These are phyloP conservation scores for Syrphus vitripennis DNA, from an alignment of 2,888 invertebrate species.

Conservation along the genomic window DNA sequence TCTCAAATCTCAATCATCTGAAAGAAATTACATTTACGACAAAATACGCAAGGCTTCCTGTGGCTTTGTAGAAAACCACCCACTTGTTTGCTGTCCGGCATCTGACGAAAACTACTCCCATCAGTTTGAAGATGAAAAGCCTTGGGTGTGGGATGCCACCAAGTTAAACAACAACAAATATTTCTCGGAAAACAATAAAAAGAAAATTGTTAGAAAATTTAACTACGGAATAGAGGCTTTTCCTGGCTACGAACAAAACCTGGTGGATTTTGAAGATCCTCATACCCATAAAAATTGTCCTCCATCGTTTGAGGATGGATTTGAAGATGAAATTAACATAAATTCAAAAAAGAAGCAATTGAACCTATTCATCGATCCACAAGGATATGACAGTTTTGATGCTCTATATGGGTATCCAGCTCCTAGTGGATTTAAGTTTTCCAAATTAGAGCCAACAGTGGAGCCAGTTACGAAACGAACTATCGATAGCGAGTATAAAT, in stretches of 20 bases:
- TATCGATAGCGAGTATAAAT: background rate
- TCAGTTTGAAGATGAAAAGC: constrained; percentile 72
- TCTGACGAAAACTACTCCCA: constrained; percentile 40
- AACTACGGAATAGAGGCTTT: constrained; percentile 52
- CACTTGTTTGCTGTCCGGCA: constrained; percentile 76
- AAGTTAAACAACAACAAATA: constrained; percentile 7
- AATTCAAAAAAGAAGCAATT: constrained; percentile 25
- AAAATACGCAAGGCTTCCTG: constrained; percentile 75
- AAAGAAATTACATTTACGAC: constrained; percentile 73
- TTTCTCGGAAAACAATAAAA: constrained; percentile 18
- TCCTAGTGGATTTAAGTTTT: constrained; percentile 52
- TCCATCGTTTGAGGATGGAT: constrained; percentile 75
- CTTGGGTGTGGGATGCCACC: constrained; percentile 77
- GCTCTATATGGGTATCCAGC: constrained; percentile 52
- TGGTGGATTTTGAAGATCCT: constrained; percentile 77
- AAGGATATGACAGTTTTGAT: constrained; percentile 74
- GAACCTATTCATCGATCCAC: constrained; percentile 5
- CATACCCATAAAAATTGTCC: constrained; percentile 77
- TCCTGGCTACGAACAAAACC: constrained; percentile 72
- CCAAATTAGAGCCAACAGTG: constrained; percentile 25
- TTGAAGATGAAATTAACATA: constrained; percentile 58
- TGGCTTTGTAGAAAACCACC: constrained; percentile 76
- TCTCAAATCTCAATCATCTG: constrained; percentile 72
- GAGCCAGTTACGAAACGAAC: constrained; percentile 2
- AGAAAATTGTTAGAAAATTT: constrained; percentile 43